Conservation (phyloP, 1,140 invertebrate genomes). For the Magallana gigas region DNA sequence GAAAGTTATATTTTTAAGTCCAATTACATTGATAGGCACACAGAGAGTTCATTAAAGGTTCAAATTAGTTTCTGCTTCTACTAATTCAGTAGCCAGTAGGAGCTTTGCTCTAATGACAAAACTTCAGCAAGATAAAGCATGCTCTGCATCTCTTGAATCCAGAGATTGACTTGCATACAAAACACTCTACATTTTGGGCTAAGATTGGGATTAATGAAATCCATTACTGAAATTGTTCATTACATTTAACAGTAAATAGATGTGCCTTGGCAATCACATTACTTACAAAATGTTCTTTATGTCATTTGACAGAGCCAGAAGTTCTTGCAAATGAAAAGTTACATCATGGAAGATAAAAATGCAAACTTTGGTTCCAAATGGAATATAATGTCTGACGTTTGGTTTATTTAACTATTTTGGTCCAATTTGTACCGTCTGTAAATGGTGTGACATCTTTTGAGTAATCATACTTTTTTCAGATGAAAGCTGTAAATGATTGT, state of each 20-base stretch:
- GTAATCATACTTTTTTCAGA: slow-evolving; percentile 3
- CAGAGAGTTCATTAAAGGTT: slow-evolving; percentile 1
- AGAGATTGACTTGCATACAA: slow-evolving; percentile 26
- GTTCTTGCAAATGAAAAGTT: slow-evolving; percentile 9
- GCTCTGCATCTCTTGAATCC: slow-evolving; percentile 15
- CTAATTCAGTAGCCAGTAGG: background rate
- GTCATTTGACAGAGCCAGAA: slow-evolving; percentile 18
- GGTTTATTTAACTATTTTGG: background rate
- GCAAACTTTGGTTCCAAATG: slow-evolving; percentile 8
- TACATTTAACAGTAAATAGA: slow-evolving; percentile 33
- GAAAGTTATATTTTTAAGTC: background rate
- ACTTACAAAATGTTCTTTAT: slow-evolving; percentile 26
- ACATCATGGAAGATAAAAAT: slow-evolving; percentile 34
- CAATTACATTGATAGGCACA: slow-evolving; percentile 3
- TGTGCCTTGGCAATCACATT: slow-evolving; percentile 27
- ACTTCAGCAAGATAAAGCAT: slow-evolving; percentile 29
- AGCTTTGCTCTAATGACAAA: background rate
- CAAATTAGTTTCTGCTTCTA: background rate
- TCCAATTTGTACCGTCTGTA: slow-evolving; percentile 13
- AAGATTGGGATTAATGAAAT: background rate
- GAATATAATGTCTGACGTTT: slow-evolving; percentile 1
- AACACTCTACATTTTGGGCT: background rate
- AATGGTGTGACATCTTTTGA: slow-evolving; percentile 21
- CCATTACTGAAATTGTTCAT: slow-evolving; percentile 36
- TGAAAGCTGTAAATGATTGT: slow-evolving; percentile 6